phyloP scores from a whole-genome alignment of 2,797 vertebrate genomes.

The Sciaenops ocellatus region DNA sequence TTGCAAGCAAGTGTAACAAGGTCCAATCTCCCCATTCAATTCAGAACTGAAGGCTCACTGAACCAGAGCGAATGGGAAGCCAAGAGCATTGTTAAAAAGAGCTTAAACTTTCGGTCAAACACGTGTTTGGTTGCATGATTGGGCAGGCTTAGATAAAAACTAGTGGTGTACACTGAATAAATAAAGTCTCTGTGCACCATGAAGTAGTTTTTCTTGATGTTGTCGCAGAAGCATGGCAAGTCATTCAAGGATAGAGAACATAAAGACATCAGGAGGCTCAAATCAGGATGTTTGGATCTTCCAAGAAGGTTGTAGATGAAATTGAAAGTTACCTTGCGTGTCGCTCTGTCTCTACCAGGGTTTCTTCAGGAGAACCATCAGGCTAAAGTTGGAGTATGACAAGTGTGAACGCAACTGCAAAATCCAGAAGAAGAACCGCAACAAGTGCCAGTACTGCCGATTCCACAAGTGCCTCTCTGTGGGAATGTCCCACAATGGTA shows the following conservation, averaged over 20 bases:
- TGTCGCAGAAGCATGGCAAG: too few species aligned
- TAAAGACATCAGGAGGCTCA: neutral
- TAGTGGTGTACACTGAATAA: neutral
- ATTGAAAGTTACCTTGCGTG: neutral
- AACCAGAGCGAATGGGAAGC: neutral
- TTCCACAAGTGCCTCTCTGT: constrained; percentile 97
- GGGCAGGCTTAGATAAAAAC: neutral
- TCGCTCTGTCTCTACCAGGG: constrained; percentile 82
- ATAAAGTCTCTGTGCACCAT: neutral
- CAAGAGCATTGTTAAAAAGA: neutral
- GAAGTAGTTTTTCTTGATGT: neutral
- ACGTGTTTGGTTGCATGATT: neutral
- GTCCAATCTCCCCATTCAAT: neutral
- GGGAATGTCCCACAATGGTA: constrained; percentile 98
- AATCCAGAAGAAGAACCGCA: constrained; percentile 97
- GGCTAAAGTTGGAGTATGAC: constrained; percentile 93
- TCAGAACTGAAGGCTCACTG: constrained; percentile 6
- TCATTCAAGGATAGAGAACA: too few species aligned
- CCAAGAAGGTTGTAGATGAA: neutral
- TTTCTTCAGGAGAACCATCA: constrained; percentile 95
- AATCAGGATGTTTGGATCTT: neutral
- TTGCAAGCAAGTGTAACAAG: neutral
- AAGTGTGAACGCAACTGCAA: constrained; percentile 93
- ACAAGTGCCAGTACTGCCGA: constrained; percentile 97
- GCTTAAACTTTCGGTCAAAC: neutral